Base-by-base conservation (phyloP, 2,113 vertebrate genomes). In the Chascanopsetta lugubris region DNA sequence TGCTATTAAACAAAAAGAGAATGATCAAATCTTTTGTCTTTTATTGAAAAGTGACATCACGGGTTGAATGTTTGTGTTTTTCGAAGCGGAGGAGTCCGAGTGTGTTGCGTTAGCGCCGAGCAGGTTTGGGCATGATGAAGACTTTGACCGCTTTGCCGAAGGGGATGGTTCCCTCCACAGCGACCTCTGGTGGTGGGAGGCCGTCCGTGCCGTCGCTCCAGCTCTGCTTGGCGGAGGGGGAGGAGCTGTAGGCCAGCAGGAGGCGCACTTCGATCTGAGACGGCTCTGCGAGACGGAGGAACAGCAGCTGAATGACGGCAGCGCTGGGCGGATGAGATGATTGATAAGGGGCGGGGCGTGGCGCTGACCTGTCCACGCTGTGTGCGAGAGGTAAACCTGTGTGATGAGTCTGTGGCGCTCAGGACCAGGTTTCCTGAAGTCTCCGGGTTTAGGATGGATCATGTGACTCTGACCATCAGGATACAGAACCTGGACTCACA, bases 121-220 rank as follows among this genome's bases (percentile, higher is more conserved):
- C 92, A 1, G 95, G 95, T 79, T 99, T 99, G 65, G 97, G 97
- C 96, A 98, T 97, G 66, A 99, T 96, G 70, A 90, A 97, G 36
- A 99, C 97, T 78, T 97, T 99, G 59, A 98, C 97, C 0, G 96
- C 77, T 67, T 96, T 96, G 93, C 97, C 96, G 86, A 99, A 94
- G 0, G 94, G 93, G 6, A 99, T 96, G 51, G 96, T 97, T 51
- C 97, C 97, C 62, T 99, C 97, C 0, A 94, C 96, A 58, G 90
- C 79, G 0, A 77, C 92, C 48, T 97, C 95, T 0, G 92, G 30
- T 3, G 87, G 84, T 0, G 93, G 90, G 2, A 93, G 66, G 17
- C 87, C 22, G 26, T 98, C 96, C 0, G 75, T 48, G 75, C 87
- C 90, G 61, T 98, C 96, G 0, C 53, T 91, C 95, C 96, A 98